Conservation (phyloP, 2,888 invertebrate genomes). For the Lordiphosa andalusiaca region DNA sequence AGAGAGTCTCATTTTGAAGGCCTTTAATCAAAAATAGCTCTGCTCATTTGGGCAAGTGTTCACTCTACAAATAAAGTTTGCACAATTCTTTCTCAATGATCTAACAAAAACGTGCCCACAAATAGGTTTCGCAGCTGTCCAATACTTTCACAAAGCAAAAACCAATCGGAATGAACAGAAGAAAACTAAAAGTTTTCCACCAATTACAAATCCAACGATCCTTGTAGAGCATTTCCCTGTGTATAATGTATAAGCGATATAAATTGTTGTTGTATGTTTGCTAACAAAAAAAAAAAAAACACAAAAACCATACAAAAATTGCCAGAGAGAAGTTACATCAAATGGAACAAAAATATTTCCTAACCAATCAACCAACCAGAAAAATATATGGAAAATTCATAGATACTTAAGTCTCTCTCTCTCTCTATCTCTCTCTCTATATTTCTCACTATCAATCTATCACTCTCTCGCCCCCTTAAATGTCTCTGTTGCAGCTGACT, state of each 20-base stretch:
- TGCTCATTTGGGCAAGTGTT: too few species aligned
- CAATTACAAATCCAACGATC: slow-evolving; percentile 13
- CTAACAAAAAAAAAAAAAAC: slow-evolving; percentile 18
- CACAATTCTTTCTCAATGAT: too few species aligned
- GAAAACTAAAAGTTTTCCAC: background rate
- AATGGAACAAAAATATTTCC: background rate
- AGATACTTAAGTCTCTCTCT: slow-evolving; percentile 33
- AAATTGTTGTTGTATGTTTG: slow-evolving; percentile 42
- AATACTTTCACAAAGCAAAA: background rate
- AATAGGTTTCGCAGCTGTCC: too few species aligned
- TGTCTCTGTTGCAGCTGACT: background rate
- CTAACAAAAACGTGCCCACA: too few species aligned
- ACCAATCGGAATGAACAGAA: slow-evolving; percentile 18
- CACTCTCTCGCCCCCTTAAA: too few species aligned
- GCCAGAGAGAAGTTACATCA: slow-evolving; percentile 5
- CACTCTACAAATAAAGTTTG: too few species aligned
- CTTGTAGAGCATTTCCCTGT: slow-evolving; percentile 27
- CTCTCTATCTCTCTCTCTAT: slow-evolving; percentile 27
- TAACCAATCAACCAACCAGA: slow-evolving; percentile 19
- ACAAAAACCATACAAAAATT: slow-evolving; percentile 15
- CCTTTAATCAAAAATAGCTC: too few species aligned
- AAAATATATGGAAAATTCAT: slow-evolving; percentile 25
- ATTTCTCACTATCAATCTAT: slow-evolving; percentile 14
- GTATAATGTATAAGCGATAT: slow-evolving; percentile 29
- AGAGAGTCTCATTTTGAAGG: too few species aligned